These are phyloP conservation scores for Carlito syrichta DNA, from an alignment of 2,113 vertebrate species.

Conservation along the genomic window DNA sequence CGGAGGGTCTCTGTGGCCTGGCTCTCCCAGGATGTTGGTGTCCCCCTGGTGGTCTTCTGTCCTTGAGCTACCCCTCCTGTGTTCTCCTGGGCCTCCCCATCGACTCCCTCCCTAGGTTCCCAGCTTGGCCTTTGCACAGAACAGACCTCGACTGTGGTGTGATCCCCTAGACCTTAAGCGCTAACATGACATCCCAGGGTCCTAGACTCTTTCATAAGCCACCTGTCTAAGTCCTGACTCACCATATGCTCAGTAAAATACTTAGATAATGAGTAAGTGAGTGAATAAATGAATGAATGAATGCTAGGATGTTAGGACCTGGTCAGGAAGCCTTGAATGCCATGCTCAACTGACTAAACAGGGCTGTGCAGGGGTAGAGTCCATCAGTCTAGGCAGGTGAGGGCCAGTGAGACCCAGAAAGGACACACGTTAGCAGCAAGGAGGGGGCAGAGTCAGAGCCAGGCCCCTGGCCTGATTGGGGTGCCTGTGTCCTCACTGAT, in stretches of 20 bases:
- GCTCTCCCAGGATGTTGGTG: fast-evolving
- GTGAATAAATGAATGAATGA: fast-evolving
- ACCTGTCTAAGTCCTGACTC: no score
- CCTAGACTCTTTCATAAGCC: neutral
- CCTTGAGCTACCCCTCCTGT: fast-evolving
- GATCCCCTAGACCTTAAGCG: neutral
- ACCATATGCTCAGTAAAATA: neutral
- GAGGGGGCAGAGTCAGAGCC: neutral
- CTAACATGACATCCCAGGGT: neutral
- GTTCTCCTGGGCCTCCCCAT: neutral
- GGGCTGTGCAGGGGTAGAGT: no score
- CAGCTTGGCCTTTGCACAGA: neutral
- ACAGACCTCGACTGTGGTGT: no score
- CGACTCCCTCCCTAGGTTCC: no score
- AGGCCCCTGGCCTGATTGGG: no score
- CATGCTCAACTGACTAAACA: fast-evolving
- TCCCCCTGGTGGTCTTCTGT: neutral
- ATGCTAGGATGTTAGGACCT: fast-evolving
- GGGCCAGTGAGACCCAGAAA: neutral
- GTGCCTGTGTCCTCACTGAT: fast-evolving
- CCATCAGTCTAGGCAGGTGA: no score
- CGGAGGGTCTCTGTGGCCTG: neutral
- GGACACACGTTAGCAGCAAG: neutral
- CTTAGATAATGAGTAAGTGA: neutral
- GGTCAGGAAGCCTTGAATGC: neutral